Percentiles rank a stretch among this genome's conserved stretches.
Conservation (phyloP, 2,113 vertebrate species). For the Eolophus roseicapilla region DNA sequence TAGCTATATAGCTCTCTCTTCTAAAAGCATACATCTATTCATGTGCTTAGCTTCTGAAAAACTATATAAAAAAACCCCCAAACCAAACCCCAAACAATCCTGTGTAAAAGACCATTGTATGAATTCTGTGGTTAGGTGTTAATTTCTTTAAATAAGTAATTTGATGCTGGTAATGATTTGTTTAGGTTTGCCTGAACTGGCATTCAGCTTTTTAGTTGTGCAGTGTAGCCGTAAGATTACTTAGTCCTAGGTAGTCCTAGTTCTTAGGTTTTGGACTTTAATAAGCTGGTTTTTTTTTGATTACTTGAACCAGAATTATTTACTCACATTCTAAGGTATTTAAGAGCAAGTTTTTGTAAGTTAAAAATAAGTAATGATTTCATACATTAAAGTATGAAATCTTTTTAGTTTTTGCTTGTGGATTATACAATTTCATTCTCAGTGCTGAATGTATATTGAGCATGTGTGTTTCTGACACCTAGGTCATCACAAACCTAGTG, state of each 20-base stretch:
- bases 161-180: not conserved
- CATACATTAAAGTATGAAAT: not conserved
- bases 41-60: not conserved
- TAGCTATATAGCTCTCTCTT: not conserved
- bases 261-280: not conserved
- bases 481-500: conserved; percentile 98
- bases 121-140: not conserved
- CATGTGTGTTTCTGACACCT: not conserved
- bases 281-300: not conserved
- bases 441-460: not conserved
- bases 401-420: not conserved
- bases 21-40: not conserved
- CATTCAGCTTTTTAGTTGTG: not conserved
- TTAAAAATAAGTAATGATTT: not conserved
- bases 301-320: not conserved
- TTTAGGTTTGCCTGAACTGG: not conserved
- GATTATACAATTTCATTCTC: not conserved
- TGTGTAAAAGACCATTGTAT: not conserved
- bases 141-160: not conserved
- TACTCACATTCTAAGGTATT: not conserved
- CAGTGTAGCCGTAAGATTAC: not conserved
- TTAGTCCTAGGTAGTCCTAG: not conserved
- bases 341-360: not conserved
- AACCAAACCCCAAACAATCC: not conserved
- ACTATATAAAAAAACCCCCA: not conserved